Percentiles rank a stretch among this genome's conserved stretches.
phyloP scores from a whole-genome alignment of 1,140 invertebrate species.

The Drosophila subpulchrella region DNA sequence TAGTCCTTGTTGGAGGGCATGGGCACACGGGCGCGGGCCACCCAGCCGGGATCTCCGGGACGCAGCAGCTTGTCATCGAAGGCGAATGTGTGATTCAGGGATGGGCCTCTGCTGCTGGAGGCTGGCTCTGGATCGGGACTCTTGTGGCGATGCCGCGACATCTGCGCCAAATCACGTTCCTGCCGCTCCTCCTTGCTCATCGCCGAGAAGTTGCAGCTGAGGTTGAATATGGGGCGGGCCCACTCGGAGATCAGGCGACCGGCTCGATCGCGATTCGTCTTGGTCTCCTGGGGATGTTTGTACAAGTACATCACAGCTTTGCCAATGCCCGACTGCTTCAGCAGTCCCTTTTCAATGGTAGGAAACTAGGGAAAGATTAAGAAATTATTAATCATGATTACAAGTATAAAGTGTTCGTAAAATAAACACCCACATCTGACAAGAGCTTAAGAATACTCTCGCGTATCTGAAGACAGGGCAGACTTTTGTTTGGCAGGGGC shows the following conservation, averaged over 20 bases:
- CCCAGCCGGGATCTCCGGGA: constrained; percentile 98
- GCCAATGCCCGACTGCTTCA: constrained; percentile 98
- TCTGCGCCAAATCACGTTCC: constrained; percentile 95
- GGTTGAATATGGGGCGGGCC: constrained; percentile 98
- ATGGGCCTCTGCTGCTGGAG: constrained; percentile 85
- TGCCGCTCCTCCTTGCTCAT: constrained; percentile 94
- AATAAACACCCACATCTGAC: constrained; percentile 89
- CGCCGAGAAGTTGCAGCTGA: constrained; percentile 97
- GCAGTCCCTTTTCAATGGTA: constrained; percentile 92
- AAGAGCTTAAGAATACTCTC: constrained; percentile 95
- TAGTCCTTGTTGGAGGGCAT: constrained; percentile 98
- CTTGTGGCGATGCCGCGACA: constrained; percentile 89
- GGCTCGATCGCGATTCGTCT: constrained; percentile 95
- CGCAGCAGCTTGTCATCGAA: constrained; percentile 86
- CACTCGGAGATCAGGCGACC: constrained; percentile 98
- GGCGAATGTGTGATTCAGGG: constrained; percentile 86
- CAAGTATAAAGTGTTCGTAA: too few relatives aligned
- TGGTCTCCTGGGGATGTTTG: constrained; percentile 99
- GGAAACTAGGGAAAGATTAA: constrained; percentile 90
- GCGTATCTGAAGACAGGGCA: constrained; percentile 96
- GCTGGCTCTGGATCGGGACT: constrained; percentile 82
- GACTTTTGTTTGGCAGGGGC: constrained; percentile 97
- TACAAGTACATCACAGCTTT: constrained; percentile 99
- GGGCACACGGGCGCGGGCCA: constrained; percentile 96
- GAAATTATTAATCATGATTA: background rate